Evolutionary conservation across 2,888 invertebrate species (phyloP).

Genomic region (Andricus curvator): DNA sequence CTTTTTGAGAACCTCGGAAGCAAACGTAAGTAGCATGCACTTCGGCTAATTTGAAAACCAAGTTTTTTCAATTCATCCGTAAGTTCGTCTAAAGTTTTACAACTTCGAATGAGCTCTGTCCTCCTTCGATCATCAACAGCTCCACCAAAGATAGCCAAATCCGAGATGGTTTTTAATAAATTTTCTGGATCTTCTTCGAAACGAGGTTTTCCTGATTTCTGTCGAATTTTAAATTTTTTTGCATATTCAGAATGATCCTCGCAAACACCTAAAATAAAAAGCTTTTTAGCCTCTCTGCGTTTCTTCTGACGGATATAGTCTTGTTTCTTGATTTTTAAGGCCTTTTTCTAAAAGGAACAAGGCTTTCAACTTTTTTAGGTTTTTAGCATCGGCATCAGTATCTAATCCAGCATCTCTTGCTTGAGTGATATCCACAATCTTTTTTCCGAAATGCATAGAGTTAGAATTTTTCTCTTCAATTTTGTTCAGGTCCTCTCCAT

Average conservation of each 20-base stretch:
- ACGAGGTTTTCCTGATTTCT: not conserved
- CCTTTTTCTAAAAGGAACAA: not conserved
- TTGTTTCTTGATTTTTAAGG: not conserved
- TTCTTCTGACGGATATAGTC: conserved; percentile 5
- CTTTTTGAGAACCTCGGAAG: conserved; percentile 57
- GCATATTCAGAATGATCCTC: not conserved
- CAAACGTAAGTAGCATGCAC: conserved; percentile 59
- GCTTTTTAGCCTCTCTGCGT: not conserved
- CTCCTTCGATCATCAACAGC: conserved; percentile 50
- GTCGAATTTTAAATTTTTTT: not conserved
- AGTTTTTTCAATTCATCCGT: conserved; percentile 34
- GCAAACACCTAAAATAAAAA: not conserved
- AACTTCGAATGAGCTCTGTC: conserved; percentile 45
- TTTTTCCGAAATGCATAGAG: conserved; percentile 41
- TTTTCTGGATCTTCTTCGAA: not conserved
- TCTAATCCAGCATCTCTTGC: too few relatives aligned
- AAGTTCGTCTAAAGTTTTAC: conserved; percentile 45
- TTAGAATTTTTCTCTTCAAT: not conserved
- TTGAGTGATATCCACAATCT: too few relatives aligned
- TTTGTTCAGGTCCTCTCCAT: too few relatives aligned
- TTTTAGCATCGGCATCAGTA: not conserved
- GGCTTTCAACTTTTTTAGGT: not conserved
- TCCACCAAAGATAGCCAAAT: conserved; percentile 10
- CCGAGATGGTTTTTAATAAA: not conserved
- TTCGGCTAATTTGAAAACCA: conserved; percentile 56